These are phyloP conservation scores for Mercenaria mercenaria DNA, from an alignment of 1,140 invertebrate species.

Conservation along the genomic window DNA sequence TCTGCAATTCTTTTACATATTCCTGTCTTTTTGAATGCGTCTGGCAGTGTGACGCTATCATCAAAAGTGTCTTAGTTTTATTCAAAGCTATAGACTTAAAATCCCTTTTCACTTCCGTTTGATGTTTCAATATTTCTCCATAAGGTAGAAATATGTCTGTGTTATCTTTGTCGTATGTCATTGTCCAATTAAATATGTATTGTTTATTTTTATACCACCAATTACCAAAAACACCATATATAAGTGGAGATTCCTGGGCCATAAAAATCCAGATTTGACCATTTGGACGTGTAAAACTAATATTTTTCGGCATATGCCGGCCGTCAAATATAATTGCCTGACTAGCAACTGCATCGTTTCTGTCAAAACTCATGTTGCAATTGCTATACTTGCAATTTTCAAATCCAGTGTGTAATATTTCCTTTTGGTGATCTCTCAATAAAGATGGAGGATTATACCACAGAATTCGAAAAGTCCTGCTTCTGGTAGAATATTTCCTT, in stretches of 20 bases:
- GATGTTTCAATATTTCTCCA: neutral
- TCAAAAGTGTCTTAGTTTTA: too few species aligned
- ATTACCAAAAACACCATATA: neutral
- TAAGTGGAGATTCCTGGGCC: neutral
- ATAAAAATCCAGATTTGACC: slow-evolving; percentile 44
- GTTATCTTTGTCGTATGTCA: slow-evolving; percentile 23
- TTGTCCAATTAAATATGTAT: slow-evolving; percentile 29
- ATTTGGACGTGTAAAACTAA: neutral
- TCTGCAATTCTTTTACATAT: too few species aligned
- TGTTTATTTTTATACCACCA: neutral
- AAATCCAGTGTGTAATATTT: neutral
- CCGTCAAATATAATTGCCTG: slow-evolving; percentile 11
- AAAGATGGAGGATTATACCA: neutral
- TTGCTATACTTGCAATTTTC: neutral
- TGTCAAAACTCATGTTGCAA: slow-evolving; percentile 7
- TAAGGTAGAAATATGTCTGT: too few species aligned
- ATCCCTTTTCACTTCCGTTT: neutral
- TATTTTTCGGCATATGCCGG: neutral
- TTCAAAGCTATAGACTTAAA: neutral
- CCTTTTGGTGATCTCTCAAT: neutral
- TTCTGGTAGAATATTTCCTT: too few species aligned
- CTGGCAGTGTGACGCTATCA: too few species aligned
- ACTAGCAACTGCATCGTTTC: neutral
- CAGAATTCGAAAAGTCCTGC: too few species aligned
- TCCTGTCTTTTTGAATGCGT: too few species aligned